Percentiles rank a stretch among this genome's conserved stretches.
These are phyloP conservation scores for Allobates femoralis DNA, from an alignment of 2,797 vertebrate species.

Conservation along the genomic window DNA sequence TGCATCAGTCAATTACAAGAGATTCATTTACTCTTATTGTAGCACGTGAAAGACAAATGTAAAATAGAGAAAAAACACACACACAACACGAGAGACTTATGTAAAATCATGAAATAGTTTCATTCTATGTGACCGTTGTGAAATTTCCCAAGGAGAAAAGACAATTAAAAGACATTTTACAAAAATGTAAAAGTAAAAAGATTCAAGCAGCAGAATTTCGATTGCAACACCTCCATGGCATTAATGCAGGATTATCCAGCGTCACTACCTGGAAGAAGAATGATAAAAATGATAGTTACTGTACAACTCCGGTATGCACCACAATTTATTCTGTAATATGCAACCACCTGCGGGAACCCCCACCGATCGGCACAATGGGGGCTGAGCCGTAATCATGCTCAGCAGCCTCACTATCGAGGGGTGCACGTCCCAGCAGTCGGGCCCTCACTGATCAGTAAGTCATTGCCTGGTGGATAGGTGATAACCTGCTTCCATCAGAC, in stretches of 20 bases:
- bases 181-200: constrained; percentile 7
- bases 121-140: neutral
- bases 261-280: neutral
- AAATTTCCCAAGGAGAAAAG: neutral
- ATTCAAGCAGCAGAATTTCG: neutral
- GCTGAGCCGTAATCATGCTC: too few species aligned
- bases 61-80: neutral
- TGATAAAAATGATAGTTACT: too few species aligned
- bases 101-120: neutral
- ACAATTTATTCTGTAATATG: neutral
- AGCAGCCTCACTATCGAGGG: too few species aligned
- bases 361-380: too few species aligned
- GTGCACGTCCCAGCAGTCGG: too few species aligned
- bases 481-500: too few species aligned
- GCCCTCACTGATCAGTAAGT: too few species aligned
- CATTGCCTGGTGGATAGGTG: too few species aligned
- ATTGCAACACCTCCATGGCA: neutral
- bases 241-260: neutral
- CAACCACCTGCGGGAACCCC: neutral
- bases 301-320: neutral
- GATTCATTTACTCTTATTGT: neutral
- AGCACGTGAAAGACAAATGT: neutral
- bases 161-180: constrained; percentile 15
- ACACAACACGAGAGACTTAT: neutral
- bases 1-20: neutral